Percentiles rank a stretch among this genome's conserved stretches.
phyloP scores from a whole-genome alignment of 2,113 vertebrate species.

The Paralichthys olivaceus region DNA sequence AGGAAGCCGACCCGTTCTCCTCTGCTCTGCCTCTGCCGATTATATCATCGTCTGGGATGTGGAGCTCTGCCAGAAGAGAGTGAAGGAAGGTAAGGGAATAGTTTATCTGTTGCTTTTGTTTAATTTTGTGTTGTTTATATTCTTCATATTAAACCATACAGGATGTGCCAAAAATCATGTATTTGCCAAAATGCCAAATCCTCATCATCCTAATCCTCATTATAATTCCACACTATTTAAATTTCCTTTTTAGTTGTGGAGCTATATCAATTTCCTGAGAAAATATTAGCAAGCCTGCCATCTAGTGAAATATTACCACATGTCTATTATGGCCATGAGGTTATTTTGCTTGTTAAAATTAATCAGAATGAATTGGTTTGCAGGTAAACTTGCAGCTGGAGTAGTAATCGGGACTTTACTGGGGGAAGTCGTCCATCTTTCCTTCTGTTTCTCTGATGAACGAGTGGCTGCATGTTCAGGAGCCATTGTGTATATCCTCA shows the following conservation, averaged over 20 bases:
- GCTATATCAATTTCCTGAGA: neutral
- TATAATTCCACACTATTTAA: neutral
- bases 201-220: neutral
- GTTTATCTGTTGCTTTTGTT: neutral
- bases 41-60: conserved; percentile 87
- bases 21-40: conserved; percentile 90
- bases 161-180: too few species aligned
- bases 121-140: neutral
- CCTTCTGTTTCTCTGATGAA: conserved; percentile 83
- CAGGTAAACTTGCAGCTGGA: conserved; percentile 84
- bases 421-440: conserved; percentile 82
- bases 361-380: conserved; percentile 28
- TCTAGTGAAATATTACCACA: conserved; percentile 7
- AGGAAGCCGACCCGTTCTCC: conserved; percentile 62
- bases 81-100: conserved; percentile 77
- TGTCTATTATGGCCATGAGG: neutral
- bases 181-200: neutral
- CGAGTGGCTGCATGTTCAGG: conserved; percentile 83
- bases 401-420: conserved; percentile 80
- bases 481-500: conserved; percentile 79
- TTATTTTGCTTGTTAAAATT: neutral
- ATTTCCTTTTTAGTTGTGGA: neutral
- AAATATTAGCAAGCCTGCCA: conserved; percentile 35
- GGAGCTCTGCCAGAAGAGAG: conserved; percentile 77
- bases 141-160: neutral